Percentiles rank a stretch among this genome's conserved stretches.
These are phyloP conservation scores for Smithornis capensis DNA, from an alignment of 2,113 vertebrate genomes.

Conservation along the genomic window DNA sequence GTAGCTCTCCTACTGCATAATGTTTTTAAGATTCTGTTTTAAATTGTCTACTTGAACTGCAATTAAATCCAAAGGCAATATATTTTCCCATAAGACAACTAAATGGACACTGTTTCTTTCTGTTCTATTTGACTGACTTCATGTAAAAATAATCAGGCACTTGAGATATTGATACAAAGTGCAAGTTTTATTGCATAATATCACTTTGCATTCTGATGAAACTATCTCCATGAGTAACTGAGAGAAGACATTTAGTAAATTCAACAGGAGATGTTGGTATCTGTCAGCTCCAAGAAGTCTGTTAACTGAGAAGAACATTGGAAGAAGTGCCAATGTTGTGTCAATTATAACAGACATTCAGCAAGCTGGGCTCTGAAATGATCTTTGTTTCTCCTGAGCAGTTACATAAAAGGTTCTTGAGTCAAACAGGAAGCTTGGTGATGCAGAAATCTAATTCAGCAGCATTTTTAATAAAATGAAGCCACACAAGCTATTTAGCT, in stretches of 20 bases:
- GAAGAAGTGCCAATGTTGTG: constrained; percentile 25
- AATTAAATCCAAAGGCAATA: neutral
- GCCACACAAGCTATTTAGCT: neutral
- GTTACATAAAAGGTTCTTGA: neutral
- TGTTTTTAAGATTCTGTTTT: neutral
- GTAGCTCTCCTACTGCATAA: neutral
- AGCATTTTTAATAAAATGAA: neutral
- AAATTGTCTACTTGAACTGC: neutral
- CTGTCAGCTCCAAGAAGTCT: neutral
- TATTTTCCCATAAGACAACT: neutral
- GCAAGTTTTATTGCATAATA: constrained; percentile 26
- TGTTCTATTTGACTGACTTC: neutral
- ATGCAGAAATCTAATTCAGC: neutral
- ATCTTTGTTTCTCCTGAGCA: neutral
- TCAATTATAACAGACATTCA: neutral
- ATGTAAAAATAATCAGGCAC: neutral
- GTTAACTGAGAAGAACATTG: neutral
- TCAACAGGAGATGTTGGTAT: constrained; percentile 35
- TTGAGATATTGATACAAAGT: neutral
- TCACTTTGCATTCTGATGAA: constrained; percentile 31
- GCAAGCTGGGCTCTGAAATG: neutral
- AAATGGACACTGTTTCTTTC: neutral
- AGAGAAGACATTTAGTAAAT: constrained; percentile 19
- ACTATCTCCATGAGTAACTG: neutral
- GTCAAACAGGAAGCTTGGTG: neutral